phyloP scores from a whole-genome alignment of 2,797 vertebrate species.

The Carapus acus region DNA sequence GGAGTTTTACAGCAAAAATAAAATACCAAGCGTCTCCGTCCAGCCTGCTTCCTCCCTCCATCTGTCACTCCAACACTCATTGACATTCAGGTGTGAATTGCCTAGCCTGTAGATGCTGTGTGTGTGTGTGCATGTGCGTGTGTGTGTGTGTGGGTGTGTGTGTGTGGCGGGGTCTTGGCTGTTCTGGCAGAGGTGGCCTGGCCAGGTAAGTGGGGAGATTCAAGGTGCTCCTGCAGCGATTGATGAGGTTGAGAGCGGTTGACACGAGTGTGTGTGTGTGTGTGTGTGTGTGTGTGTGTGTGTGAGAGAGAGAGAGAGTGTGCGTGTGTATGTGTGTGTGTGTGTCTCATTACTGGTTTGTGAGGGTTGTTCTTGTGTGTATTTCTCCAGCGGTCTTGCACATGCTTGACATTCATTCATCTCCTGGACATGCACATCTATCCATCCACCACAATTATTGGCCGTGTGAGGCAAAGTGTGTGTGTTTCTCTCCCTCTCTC shows the following conservation, averaged over 20 bases:
- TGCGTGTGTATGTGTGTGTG: conserved; percentile 21
- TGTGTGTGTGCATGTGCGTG: conserved; percentile 11
- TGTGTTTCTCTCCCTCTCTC: too few species aligned
- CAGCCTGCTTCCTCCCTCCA: conserved; percentile 29
- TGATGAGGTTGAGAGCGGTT: conserved; percentile 25
- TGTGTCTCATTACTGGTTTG: conserved; percentile 19
- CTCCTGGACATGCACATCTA: conserved; percentile 38
- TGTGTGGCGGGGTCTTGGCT: not conserved
- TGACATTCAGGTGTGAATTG: conserved; percentile 56
- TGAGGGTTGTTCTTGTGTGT: conserved; percentile 2
- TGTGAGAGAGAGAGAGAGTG: too few species aligned
- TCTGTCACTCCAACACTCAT: conserved; percentile 43
- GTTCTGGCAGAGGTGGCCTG: conserved; percentile 10
- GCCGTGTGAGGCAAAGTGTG: conserved; percentile 50
- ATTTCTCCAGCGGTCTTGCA: conserved; percentile 23
- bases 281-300: conserved; percentile 16
- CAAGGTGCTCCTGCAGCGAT: conserved; percentile 5
- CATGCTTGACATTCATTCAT: conserved; percentile 26
- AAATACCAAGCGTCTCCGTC: not conserved
- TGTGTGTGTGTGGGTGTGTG: not conserved
- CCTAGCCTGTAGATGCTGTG: conserved; percentile 19
- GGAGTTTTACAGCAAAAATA: not conserved
- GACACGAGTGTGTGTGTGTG: conserved; percentile 21
- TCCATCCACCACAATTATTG: conserved; percentile 52
- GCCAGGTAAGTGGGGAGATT: conserved; percentile 24